phyloP scores from a whole-genome alignment of 2,113 vertebrate species.

The Gopherus evgoodei region DNA sequence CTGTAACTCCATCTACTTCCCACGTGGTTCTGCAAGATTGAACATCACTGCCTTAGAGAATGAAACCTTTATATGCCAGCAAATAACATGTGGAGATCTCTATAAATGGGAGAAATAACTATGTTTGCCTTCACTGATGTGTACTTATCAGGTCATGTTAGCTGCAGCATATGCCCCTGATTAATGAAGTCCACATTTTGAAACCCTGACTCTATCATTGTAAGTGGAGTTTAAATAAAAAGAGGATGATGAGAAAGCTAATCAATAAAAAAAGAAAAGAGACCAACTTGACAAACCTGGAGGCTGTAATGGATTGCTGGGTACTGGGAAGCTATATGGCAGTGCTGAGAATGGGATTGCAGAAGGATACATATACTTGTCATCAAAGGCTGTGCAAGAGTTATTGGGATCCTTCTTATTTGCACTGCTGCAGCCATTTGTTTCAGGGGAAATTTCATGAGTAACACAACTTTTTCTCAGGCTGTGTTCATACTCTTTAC shows the following conservation, averaged over 20 bases:
- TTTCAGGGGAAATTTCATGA: slow-evolving; percentile 78
- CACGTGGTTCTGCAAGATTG: background rate
- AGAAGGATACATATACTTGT: slow-evolving; percentile 85
- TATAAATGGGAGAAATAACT: background rate
- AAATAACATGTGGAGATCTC: background rate
- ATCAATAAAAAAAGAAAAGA: background rate
- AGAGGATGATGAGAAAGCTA: background rate
- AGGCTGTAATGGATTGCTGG: slow-evolving; percentile 78
- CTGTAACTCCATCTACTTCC: background rate
- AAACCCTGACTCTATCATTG: background rate
- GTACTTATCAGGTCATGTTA: background rate
- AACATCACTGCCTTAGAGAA: background rate
- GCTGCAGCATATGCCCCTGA: background rate
- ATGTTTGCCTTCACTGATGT: background rate
- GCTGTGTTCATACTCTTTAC: slow-evolving; percentile 79
- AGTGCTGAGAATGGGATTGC: slow-evolving; percentile 76
- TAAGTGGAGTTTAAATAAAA: background rate
- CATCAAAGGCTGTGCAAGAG: slow-evolving; percentile 81
- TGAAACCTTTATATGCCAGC: background rate
- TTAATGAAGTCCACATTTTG: background rate
- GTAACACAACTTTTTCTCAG: slow-evolving; percentile 78
- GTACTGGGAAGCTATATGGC: slow-evolving; percentile 84
- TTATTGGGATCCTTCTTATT: slow-evolving; percentile 83
- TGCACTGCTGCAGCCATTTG: slow-evolving; percentile 68
- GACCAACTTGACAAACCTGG: slow-evolving; percentile 61